phyloP scores from a whole-genome alignment of 1,140 invertebrate species.

The Octopus bimaculoides region DNA sequence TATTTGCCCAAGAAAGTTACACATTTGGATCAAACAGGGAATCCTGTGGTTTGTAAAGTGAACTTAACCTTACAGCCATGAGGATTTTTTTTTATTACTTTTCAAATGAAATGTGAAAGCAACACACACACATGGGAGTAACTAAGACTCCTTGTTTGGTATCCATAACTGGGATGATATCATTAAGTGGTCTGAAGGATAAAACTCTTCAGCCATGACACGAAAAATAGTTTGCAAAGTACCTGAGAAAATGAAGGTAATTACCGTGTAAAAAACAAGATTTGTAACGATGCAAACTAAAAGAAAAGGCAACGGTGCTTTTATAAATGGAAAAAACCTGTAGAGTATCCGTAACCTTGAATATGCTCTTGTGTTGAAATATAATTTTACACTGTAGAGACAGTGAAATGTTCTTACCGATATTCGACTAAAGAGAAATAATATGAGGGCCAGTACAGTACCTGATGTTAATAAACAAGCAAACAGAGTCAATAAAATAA shows the following conservation, averaged over 20 bases:
- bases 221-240: slow-evolving; percentile 26
- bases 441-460: neutral
- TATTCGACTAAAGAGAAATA: neutral
- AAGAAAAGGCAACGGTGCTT: neutral
- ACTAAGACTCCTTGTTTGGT: no score
- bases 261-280: neutral
- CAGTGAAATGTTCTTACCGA: neutral
- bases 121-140: no score
- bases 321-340: neutral
- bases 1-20: no score
- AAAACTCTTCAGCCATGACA: slow-evolving; percentile 39
- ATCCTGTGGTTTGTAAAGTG: no score
- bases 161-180: neutral
- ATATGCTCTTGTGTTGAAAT: neutral
- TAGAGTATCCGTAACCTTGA: neutral
- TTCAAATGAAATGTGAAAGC: no score
- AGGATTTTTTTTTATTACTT: no score
- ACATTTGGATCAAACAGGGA: no score
- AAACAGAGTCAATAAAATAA: slow-evolving; percentile 14
- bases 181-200: slow-evolving; percentile 45
- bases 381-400: neutral
- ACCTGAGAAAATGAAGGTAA: slow-evolving; percentile 20
- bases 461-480: neutral
- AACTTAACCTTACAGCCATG: no score
- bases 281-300: neutral